Evolutionary conservation across 2,113 vertebrate species (phyloP), one percentile per base, ranked within the genome.

Genomic region (Chionodraco myersi): DNA sequence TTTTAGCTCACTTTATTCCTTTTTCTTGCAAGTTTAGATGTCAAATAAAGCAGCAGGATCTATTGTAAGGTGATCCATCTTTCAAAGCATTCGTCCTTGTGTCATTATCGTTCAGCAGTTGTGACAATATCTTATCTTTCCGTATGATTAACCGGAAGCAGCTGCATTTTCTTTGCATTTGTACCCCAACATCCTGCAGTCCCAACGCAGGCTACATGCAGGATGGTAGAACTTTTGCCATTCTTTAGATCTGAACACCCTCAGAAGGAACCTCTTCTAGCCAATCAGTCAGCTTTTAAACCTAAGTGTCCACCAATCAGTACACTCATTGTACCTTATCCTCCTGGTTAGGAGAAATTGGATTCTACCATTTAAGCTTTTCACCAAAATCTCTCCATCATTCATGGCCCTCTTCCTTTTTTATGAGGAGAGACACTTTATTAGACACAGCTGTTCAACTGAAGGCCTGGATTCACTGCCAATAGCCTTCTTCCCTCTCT

Each of bases 381-480:
- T 92, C 86, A 93, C 90, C 87, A 75, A 90, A 93, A 89, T 91
- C 86, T 91, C 83, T 86, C 84, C 83, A 85, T 87, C 85, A 84
- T 88, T 84, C 83, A 84, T 72, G 45, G 71, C 56, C 82, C 76
- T 86, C 71, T 75, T 90, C 85, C 78, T 89, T 74, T 83, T 82
- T 64, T 68, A 63, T 66, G 62, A 86, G 78, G 59, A 65, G 62
- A 91, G 79, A 75, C 83, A 81, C 88, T 91, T 89, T 91, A 92
- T 91, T 89, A 90, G 89, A 86, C 89, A 90, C 92, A 91, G 92
- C 91, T 93, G 92, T 92, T 92, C 88, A 81, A 41, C 84, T 78
- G 81, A 90, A 86, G 79, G 84, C 86, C 88, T 58, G 80, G 77
- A 72, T 79, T 77, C 68, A 60, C 65, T 90, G 92, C 88, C 92